phyloP scores from a whole-genome alignment of 1,140 invertebrate genomes.

The Contarinia nasturtii region DNA sequence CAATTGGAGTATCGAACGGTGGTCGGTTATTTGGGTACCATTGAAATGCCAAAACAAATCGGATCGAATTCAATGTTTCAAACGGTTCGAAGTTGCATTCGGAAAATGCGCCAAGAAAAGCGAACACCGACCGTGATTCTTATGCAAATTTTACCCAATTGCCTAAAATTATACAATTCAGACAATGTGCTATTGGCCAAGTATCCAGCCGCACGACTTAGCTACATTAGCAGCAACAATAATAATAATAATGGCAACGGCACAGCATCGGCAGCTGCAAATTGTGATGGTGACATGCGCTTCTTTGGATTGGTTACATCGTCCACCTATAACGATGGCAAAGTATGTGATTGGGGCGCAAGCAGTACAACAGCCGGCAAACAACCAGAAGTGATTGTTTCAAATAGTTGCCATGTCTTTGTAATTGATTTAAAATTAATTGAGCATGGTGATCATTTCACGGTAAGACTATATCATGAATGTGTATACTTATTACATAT shows the following conservation, averaged over 20 bases:
- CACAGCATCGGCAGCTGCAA: too few relatives aligned
- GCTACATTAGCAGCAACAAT: slow-evolving; percentile 75
- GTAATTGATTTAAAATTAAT: slow-evolving; percentile 71
- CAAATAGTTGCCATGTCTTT: slow-evolving; percentile 89
- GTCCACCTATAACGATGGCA: slow-evolving; percentile 31
- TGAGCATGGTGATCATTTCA: slow-evolving; percentile 56
- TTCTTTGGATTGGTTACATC: slow-evolving; percentile 86
- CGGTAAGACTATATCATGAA: too few relatives aligned
- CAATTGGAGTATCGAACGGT: slow-evolving; percentile 58
- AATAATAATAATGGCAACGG: slow-evolving; percentile 32
- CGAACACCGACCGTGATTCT: slow-evolving; percentile 70
- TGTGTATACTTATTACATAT: too few relatives aligned
- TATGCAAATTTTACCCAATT: slow-evolving; percentile 62
- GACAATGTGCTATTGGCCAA: slow-evolving; percentile 49
- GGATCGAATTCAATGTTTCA: slow-evolving; percentile 54
- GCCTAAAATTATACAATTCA: slow-evolving; percentile 53
- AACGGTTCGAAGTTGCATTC: slow-evolving; percentile 60
- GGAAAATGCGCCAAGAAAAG: slow-evolving; percentile 74
- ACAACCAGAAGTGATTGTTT: slow-evolving; percentile 32
- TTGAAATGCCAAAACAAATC: slow-evolving; percentile 80
- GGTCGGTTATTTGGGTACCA: slow-evolving; percentile 85
- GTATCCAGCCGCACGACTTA: slow-evolving; percentile 68
- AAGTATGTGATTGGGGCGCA: slow-evolving; percentile 4
- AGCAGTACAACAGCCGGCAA: neutral
- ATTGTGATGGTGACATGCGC: slow-evolving; percentile 38